Percentiles rank a stretch among this genome's conserved stretches.
These are phyloP conservation scores for Lacerta viridis DNA, from an alignment of 2,797 vertebrate genomes.

Conservation along the genomic window DNA sequence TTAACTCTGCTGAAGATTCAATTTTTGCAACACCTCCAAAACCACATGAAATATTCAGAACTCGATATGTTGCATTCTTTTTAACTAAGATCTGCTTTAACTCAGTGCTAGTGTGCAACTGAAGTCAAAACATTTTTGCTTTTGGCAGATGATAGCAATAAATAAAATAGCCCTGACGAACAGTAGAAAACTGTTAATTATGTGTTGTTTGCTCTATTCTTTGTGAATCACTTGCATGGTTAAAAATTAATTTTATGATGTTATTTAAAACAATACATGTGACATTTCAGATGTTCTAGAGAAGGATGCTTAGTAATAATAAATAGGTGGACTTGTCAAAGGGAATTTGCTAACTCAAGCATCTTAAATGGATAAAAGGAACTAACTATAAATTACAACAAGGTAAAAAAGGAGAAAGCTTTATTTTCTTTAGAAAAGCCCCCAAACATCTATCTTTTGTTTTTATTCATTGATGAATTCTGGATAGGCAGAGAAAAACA, in stretches of 20 bases:
- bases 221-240: constrained; percentile 59
- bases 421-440: constrained; percentile 43
- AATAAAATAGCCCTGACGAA: constrained; percentile 66
- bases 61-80: constrained; percentile 28
- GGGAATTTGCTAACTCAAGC: constrained; percentile 66
- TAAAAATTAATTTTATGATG: constrained; percentile 77
- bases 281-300: constrained; percentile 67
- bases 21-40: constrained; percentile 22
- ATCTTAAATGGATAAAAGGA: constrained; percentile 63
- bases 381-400: constrained; percentile 53
- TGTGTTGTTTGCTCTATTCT: constrained; percentile 70
- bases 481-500: constrained; percentile 59
- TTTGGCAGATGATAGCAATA: constrained; percentile 64
- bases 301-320: constrained; percentile 70
- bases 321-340: constrained; percentile 68
- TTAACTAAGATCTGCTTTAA: constrained; percentile 41
- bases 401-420: constrained; percentile 13
- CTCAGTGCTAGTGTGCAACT: constrained; percentile 55
- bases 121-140: constrained; percentile 69
- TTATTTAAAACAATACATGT: constrained; percentile 76
- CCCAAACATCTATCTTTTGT: constrained; percentile 14
- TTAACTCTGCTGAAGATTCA: neutral
- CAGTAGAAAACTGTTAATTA: constrained; percentile 74
- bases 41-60: constrained; percentile 30
- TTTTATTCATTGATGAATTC: constrained; percentile 68